A percentile compares a stretch with the other conserved stretches of the same genome.
These are phyloP conservation scores for Caenorhabditis becei DNA, from an alignment of 2,888 invertebrate species.

Conservation along the genomic window DNA sequence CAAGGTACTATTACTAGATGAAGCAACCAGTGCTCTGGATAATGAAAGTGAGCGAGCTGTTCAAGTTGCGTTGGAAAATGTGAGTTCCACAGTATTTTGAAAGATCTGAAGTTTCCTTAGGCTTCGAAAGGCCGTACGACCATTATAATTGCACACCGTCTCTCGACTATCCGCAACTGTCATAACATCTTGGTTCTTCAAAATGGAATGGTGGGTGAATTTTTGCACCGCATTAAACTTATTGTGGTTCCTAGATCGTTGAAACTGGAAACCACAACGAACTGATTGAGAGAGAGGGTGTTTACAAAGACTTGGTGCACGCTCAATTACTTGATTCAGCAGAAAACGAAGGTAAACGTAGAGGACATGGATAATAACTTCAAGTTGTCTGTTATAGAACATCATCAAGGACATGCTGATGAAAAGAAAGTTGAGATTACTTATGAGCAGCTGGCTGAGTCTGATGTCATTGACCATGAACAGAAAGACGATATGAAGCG, in stretches of 20 bases:
- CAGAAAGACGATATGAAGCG: too few relatives aligned
- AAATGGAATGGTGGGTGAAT: slow-evolving; percentile 77
- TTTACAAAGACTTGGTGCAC: slow-evolving; percentile 85
- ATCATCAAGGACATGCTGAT: too few relatives aligned
- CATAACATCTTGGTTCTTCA: slow-evolving; percentile 83
- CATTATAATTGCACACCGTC: slow-evolving; percentile 83
- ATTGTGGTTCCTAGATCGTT: slow-evolving; percentile 85
- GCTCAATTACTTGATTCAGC: slow-evolving; percentile 73
- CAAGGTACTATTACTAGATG: slow-evolving; percentile 63
- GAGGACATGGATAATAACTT: too few relatives aligned
- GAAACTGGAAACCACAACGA: slow-evolving; percentile 87
- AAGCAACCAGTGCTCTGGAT: slow-evolving; percentile 70
- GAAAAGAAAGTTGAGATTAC: too few relatives aligned
- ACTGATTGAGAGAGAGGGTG: slow-evolving; percentile 85
- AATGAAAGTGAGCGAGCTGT: slow-evolving; percentile 73
- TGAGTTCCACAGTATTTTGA: slow-evolving; percentile 1
- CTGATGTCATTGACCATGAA: too few relatives aligned
- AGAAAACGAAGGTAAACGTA: too few relatives aligned
- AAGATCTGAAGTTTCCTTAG: slow-evolving; percentile 67
- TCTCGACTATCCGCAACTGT: slow-evolving; percentile 83
- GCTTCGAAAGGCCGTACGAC: slow-evolving; percentile 82
- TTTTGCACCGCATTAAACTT: neutral
- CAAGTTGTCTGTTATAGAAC: too few relatives aligned
- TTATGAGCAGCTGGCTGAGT: too few relatives aligned
- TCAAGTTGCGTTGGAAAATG: slow-evolving; percentile 84